These are phyloP conservation scores for Odontomyia ornata DNA, from an alignment of 2,888 invertebrate species.

Conservation along the genomic window DNA sequence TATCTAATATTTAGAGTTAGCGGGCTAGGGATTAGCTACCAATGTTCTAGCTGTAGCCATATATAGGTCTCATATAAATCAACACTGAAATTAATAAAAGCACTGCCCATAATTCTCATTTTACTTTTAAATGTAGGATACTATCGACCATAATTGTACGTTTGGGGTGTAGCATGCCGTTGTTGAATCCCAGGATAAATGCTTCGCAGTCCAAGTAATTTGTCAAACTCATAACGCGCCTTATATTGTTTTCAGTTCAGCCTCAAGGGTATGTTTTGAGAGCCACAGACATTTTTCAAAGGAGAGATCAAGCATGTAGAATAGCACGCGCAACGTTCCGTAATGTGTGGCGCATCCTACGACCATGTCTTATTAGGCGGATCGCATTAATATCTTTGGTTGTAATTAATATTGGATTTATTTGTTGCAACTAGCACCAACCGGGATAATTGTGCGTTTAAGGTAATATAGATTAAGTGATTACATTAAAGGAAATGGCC, in stretches of 20 bases:
- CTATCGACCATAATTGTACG: background rate
- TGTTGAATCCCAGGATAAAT: background rate
- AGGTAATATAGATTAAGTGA: background rate
- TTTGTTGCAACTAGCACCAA: background rate
- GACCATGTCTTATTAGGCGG: background rate
- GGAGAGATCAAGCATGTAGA: background rate
- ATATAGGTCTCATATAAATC: background rate
- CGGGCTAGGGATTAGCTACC: background rate
- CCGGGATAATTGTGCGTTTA: background rate
- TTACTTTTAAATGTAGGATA: conserved; percentile 8
- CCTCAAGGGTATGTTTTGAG: conserved; percentile 7
- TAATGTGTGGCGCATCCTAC: background rate
- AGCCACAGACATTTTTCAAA: background rate
- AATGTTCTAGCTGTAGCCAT: background rate
- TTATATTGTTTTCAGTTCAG: background rate
- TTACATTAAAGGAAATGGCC: background rate
- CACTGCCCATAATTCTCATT: background rate
- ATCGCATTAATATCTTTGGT: background rate
- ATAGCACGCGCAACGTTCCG: background rate
- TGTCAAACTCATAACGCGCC: conserved; percentile 14
- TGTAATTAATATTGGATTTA: conserved; percentile 13
- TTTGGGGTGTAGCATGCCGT: background rate
- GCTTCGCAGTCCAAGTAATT: background rate
- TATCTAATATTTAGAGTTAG: no score
- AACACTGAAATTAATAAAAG: background rate